Evolutionary conservation across 2,113 vertebrate genomes (phyloP).

Genomic region (Phasianus colchicus): DNA sequence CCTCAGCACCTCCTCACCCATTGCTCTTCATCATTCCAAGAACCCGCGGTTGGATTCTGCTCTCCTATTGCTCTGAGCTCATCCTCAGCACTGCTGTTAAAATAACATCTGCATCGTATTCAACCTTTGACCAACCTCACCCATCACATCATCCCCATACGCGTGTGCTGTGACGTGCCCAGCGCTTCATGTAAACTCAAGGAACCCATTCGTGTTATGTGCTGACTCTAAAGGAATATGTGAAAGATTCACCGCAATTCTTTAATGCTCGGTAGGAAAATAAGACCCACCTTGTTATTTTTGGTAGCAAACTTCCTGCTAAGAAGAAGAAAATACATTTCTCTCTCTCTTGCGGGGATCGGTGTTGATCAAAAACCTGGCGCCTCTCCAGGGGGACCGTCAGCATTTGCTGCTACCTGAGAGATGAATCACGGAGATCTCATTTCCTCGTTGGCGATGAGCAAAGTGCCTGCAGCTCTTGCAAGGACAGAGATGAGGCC

Average conservation of each 20-base stretch:
- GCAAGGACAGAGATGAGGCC: not conserved
- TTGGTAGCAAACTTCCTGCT: slow-evolving; percentile 54
- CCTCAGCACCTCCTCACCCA: not conserved
- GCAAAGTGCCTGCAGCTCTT: not conserved
- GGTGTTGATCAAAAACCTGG: not conserved
- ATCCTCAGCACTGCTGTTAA: not conserved
- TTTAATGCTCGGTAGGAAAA: slow-evolving; percentile 14
- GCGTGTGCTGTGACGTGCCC: not conserved
- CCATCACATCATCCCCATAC: not conserved
- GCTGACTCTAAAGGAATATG: slow-evolving; percentile 58
- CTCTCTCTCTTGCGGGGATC: not conserved
- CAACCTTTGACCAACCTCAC: not conserved
- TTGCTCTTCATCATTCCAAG: not conserved
- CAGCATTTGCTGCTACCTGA: not conserved
- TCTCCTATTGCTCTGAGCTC: not conserved
- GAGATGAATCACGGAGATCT: not conserved
- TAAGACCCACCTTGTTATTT: slow-evolving; percentile 34
- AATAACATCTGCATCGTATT: not conserved
- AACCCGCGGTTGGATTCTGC: not conserved
- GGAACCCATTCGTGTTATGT: not conserved
- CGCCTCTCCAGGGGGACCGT: slow-evolving; percentile 7
- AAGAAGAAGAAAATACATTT: not conserved
- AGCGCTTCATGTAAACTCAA: fast-evolving
- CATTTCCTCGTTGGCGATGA: not conserved
- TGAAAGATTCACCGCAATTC: not conserved